Conservation (phyloP, 2,113 vertebrate species). For the Daboia siamensis region DNA sequence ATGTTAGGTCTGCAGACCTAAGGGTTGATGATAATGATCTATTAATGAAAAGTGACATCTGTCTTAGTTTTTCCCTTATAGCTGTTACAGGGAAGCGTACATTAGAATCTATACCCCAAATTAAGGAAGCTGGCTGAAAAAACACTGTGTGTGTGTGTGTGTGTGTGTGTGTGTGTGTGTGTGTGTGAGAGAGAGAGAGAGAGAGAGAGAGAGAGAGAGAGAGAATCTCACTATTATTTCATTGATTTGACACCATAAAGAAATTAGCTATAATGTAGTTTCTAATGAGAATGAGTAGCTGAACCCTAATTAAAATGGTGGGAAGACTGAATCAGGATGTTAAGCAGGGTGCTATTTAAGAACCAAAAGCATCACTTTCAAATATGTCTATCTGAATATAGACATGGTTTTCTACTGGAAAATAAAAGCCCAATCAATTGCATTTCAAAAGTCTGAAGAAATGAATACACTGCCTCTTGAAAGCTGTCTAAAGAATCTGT, state of each 20-base stretch:
- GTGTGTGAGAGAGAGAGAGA: no score
- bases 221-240: constrained; percentile 57
- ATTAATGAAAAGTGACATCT: background rate
- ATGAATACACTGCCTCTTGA: constrained; percentile 10
- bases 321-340: constrained; percentile 67
- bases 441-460: constrained; percentile 34
- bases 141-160: background rate
- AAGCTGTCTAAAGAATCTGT: constrained; percentile 25
- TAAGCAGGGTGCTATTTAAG: constrained; percentile 68
- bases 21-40: background rate
- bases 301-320: constrained; percentile 62
- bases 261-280: constrained; percentile 72
- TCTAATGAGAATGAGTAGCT: constrained; percentile 66
- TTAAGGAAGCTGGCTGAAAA: constrained; percentile 51
- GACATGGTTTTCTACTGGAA: constrained; percentile 29
- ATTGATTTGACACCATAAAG: constrained; percentile 68
- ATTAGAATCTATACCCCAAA: constrained; percentile 41
- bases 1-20: background rate
- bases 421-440: constrained; percentile 29
- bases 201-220: no score
- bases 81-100: constrained; percentile 29
- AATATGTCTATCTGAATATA: constrained; percentile 39
- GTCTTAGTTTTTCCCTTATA: background rate
- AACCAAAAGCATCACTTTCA: constrained; percentile 53
- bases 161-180: background rate